Conservation (phyloP, 1,140 invertebrate species). For the Drosophila navojoa region DNA sequence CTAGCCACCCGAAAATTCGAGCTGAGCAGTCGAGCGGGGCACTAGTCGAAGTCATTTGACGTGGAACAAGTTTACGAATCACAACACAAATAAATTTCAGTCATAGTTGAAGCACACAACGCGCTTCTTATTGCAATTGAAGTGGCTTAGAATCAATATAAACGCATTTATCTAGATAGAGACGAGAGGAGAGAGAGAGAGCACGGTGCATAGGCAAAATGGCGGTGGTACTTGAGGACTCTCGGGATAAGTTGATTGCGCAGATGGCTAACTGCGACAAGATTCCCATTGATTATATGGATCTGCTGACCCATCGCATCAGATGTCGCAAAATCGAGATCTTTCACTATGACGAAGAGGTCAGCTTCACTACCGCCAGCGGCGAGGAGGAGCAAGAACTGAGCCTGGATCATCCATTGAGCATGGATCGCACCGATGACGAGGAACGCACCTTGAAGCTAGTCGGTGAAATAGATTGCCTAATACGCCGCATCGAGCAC, state of each 20-base stretch:
- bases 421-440: slow-evolving; percentile 39
- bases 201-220: not conserved
- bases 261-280: slow-evolving; percentile 28
- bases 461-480: slow-evolving; percentile 43
- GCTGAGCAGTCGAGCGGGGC: not conserved
- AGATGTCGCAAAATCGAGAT: slow-evolving; percentile 50
- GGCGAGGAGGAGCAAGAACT: slow-evolving; percentile 26
- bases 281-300: slow-evolving; percentile 40
- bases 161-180: not conserved
- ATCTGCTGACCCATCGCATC: slow-evolving; percentile 40
- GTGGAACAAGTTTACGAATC: not conserved
- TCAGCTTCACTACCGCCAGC: slow-evolving; percentile 41
- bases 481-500: slow-evolving; percentile 45
- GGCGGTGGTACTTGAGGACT: not conserved
- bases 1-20: not conserved
- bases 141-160: not conserved
- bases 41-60: not conserved
- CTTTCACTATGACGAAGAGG: slow-evolving; percentile 49
- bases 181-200: not conserved
- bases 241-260: slow-evolving; percentile 14
- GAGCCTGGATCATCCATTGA: not conserved
- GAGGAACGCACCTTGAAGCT: slow-evolving; percentile 5
- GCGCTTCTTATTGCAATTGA: not conserved
- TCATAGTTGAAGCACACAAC: slow-evolving; percentile 2
- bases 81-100: not conserved